Evolutionary conservation across 2,797 vertebrate genomes (phyloP).

Genomic region (Chromobotia macracanthus): DNA sequence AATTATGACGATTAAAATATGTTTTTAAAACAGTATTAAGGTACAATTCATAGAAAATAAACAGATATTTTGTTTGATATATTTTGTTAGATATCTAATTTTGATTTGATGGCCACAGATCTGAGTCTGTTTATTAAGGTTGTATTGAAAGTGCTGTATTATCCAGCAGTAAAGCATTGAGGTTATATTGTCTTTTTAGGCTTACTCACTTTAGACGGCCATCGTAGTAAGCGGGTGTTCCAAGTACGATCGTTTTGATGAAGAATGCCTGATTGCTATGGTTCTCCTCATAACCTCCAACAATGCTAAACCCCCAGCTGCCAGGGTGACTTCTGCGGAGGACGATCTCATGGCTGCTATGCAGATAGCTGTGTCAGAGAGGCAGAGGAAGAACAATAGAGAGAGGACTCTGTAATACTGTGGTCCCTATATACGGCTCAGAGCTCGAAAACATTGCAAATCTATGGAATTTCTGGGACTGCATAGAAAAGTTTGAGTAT

Average conservation of each 20-base stretch:
- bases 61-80: no score
- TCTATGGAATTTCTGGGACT: no score
- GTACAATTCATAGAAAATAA: no score
- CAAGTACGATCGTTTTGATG: constrained; percentile 98
- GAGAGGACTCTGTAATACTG: no score
- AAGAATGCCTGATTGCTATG: constrained; percentile 98
- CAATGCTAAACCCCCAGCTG: constrained; percentile 99
- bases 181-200: constrained; percentile 16
- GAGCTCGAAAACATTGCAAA: not conserved
- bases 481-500: no score
- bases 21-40: no score
- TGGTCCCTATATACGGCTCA: not conserved
- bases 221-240: constrained; percentile 98
- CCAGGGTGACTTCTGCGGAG: constrained; percentile 90
- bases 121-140: not conserved
- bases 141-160: constrained; percentile 6
- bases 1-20: no score
- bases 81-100: no score
- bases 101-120: no score
- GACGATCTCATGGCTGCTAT: constrained; percentile 94
- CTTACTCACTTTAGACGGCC: constrained; percentile 93
- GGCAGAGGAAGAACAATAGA: not conserved
- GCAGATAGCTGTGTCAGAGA: constrained; percentile 82
- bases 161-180: not conserved
- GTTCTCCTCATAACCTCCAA: constrained; percentile 96